Conservation (phyloP, 2,797 vertebrate genomes). For the Anniella stebbinsi region DNA sequence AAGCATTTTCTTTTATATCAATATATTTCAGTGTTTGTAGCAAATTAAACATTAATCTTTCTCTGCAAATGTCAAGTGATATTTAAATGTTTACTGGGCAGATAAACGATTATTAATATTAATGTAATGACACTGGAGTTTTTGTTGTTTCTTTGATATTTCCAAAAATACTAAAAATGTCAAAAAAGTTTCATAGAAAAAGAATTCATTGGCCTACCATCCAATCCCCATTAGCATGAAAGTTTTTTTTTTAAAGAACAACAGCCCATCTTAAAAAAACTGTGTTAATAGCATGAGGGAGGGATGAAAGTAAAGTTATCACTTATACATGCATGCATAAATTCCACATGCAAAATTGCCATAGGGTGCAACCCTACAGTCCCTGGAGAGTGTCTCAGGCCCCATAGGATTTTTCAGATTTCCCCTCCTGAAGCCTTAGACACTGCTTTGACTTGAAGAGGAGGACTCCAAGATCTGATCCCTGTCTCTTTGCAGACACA, state of each 20-base stretch:
- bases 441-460: no score
- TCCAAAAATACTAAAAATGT: conserved; percentile 75
- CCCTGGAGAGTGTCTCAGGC: no score
- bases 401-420: no score
- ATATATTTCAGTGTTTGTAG: conserved; percentile 73
- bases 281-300: conserved; percentile 85
- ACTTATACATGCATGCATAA: conserved; percentile 75
- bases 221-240: conserved; percentile 70
- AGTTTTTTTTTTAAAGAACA: conserved; percentile 65
- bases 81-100: conserved; percentile 79
- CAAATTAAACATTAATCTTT: conserved; percentile 80
- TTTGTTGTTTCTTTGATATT: conserved; percentile 78
- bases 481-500: no score
- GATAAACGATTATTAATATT: conserved; percentile 80
- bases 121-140: conserved; percentile 74
- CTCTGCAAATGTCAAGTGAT: conserved; percentile 79
- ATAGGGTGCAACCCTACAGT: conserved; percentile 51
- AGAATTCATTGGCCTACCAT: conserved; percentile 71
- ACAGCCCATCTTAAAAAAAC: conserved; percentile 83
- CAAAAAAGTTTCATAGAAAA: conserved; percentile 70
- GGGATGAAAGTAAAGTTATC: conserved; percentile 87
- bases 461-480: no score
- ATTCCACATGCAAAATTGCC: conserved; percentile 78
- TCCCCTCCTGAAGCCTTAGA: no score
- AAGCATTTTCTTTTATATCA: conserved; percentile 74